Conservation (phyloP, 2,888 invertebrate genomes). For the Lasioglossum calceatum region DNA sequence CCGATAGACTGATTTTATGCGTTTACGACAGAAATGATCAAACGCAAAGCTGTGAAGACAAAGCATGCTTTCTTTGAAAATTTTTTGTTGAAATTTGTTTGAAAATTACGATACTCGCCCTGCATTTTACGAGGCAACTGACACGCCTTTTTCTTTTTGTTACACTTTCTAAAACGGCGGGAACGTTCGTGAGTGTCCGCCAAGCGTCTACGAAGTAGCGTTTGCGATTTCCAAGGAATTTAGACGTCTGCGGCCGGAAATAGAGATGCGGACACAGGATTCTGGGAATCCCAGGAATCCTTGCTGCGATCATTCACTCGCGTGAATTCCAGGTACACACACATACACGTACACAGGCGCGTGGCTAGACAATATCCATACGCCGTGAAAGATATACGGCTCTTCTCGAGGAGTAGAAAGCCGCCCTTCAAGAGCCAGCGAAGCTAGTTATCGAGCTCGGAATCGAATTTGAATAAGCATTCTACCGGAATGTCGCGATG, state of each 20-base stretch:
- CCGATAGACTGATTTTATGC: too few species aligned
- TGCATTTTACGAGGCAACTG: too few species aligned
- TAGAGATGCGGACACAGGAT: constrained; percentile 44
- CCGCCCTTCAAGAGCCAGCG: constrained; percentile 30
- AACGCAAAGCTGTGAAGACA: too few species aligned
- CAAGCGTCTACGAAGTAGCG: background rate
- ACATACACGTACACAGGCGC: background rate
- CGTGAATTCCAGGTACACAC: constrained; percentile 48
- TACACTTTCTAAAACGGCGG: background rate
- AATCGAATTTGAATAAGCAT: constrained; percentile 61
- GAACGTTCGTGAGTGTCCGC: background rate
- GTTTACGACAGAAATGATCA: too few species aligned
- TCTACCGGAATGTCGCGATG: constrained; percentile 19
- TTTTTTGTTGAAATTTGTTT: too few species aligned
- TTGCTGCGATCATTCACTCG: constrained; percentile 37
- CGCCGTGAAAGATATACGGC: constrained; percentile 39
- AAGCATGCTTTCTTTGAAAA: too few species aligned
- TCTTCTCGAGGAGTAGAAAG: constrained; percentile 22
- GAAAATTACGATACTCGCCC: too few species aligned
- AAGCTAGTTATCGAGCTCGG: constrained; percentile 43
- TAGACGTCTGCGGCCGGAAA: constrained; percentile 31
- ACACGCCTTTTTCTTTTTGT: background rate
- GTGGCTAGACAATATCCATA: background rate
- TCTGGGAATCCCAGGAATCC: constrained; percentile 54
- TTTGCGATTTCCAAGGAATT: background rate